phyloP scores from a whole-genome alignment of 2,888 invertebrate species.

The Sussaba pulchella region DNA sequence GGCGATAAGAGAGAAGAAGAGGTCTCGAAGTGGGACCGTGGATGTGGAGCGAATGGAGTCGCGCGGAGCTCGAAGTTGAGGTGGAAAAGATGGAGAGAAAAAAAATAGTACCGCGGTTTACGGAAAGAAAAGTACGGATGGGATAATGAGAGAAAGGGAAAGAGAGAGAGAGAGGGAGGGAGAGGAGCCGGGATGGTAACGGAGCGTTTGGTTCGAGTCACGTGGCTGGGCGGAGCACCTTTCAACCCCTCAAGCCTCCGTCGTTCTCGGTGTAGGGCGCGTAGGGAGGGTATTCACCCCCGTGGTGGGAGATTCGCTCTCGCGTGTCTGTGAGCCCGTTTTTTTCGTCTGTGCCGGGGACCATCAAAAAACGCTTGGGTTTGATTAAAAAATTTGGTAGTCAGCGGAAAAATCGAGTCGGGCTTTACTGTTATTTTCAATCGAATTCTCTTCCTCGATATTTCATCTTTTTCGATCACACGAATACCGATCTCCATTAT shows the following conservation, averaged over 20 bases:
- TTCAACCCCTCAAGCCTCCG: slow-evolving; percentile 71
- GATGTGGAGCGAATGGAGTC: slow-evolving; percentile 7
- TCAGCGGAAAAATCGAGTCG: slow-evolving; percentile 66
- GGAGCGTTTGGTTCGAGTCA: slow-evolving; percentile 71
- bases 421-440: slow-evolving; percentile 64
- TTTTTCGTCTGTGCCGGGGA: slow-evolving; percentile 56
- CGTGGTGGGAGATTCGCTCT: slow-evolving; percentile 62
- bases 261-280: slow-evolving; percentile 48
- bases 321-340: slow-evolving; percentile 38
- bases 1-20: slow-evolving; percentile 64
- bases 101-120: background rate
- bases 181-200: slow-evolving; percentile 57
- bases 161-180: slow-evolving; percentile 48
- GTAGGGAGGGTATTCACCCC: slow-evolving; percentile 49
- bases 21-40: slow-evolving; percentile 55
- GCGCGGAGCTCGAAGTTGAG: background rate
- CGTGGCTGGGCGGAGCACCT: slow-evolving; percentile 80
- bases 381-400: slow-evolving; percentile 78
- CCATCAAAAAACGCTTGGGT: slow-evolving; percentile 76
- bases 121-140: slow-evolving; percentile 6
- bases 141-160: background rate
- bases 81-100: slow-evolving; percentile 10
- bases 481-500: background rate
- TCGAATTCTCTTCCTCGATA: slow-evolving; percentile 49
- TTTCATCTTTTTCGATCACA: background rate